These are phyloP conservation scores for Pseudococcus jackbeardsleyi DNA, from an alignment of 2,888 invertebrate species.

Conservation along the genomic window DNA sequence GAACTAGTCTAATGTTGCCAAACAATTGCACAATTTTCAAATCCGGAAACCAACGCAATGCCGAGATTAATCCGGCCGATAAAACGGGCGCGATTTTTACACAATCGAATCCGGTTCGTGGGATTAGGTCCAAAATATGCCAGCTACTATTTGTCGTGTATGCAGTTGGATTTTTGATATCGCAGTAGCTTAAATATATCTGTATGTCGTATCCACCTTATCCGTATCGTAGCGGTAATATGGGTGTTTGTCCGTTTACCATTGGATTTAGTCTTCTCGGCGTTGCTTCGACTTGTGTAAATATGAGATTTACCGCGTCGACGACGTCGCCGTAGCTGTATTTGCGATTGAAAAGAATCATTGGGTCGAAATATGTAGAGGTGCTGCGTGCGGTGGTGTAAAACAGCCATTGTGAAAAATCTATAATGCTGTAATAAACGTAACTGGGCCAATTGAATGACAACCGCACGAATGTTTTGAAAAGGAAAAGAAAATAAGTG, in stretches of 20 bases:
- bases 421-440: neutral
- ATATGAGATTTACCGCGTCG: neutral
- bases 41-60: neutral
- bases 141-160: neutral
- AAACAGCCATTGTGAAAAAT: neutral
- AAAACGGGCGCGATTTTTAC: constrained; percentile 14
- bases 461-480: neutral
- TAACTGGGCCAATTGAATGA: neutral
- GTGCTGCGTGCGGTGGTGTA: neutral
- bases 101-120: constrained; percentile 38
- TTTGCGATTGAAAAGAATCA: constrained; percentile 24
- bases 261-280: neutral
- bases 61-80: constrained; percentile 6
- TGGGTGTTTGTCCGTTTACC: neutral
- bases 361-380: constrained; percentile 4
- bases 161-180: neutral
- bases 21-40: constrained; percentile 14
- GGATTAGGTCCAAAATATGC: constrained; percentile 29
- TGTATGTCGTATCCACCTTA: neutral
- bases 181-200: neutral
- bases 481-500: neutral
- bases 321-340: neutral
- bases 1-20: constrained; percentile 10
- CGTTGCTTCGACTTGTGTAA: constrained; percentile 14
- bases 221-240: neutral